Evolutionary conservation across 1,140 invertebrate species (phyloP).

Genomic region (Cecropterus lyciades): DNA sequence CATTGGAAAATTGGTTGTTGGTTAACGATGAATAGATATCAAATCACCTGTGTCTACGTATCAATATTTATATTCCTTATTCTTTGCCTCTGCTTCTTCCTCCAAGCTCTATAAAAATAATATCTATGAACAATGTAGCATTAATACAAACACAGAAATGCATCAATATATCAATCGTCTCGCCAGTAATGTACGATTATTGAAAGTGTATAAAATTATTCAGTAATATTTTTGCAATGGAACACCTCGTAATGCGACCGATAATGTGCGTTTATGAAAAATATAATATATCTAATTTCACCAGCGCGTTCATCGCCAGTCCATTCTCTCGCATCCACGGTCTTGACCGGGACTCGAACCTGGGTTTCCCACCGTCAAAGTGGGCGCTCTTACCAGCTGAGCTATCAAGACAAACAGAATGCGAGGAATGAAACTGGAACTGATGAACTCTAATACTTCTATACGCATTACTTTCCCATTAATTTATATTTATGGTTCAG

Average conservation of each 20-base stretch:
- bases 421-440: conserved; percentile 44
- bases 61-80: background rate
- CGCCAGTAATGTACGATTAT: no score
- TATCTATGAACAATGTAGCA: no score
- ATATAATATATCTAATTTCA: no score
- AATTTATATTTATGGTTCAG: background rate
- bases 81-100: background rate
- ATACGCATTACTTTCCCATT: no score
- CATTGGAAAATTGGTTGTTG: conserved; percentile 43
- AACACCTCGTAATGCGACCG: no score
- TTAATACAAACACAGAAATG: no score
- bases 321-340: conserved; percentile 58
- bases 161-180: no score
- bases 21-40: background rate
- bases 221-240: no score
- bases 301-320: conserved; percentile 30
- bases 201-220: no score
- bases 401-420: conserved; percentile 83
- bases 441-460: background rate
- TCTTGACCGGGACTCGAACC: conserved; percentile 84
- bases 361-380: conserved; percentile 70
- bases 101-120: no score
- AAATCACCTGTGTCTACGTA: background rate
- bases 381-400: conserved; percentile 81
- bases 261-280: no score